Conservation (phyloP, 64 coral and sea anemone species). For the Acropora tenuis region DNA sequence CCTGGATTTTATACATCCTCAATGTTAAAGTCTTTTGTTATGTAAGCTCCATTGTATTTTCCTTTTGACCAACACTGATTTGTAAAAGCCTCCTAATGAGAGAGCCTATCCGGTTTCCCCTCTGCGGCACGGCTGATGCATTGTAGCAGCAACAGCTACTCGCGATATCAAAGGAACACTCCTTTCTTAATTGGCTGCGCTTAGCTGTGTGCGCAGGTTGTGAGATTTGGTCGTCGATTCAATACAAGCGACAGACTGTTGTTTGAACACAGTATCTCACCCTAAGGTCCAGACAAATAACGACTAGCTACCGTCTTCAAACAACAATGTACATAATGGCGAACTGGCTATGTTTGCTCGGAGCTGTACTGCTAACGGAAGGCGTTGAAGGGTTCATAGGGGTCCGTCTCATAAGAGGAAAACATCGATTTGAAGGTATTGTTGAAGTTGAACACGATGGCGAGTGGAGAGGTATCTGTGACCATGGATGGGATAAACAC, state of each 20-base stretch:
- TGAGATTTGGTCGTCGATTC: too few species aligned
- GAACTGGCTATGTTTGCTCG: neutral
- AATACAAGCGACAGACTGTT: neutral
- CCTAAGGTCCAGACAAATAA: neutral
- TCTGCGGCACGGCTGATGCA: neutral
- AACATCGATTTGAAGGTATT: slow-evolving; percentile 57
- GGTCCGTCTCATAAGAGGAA: slow-evolving; percentile 68
- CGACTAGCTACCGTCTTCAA: neutral
- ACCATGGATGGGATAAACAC: slow-evolving; percentile 63
- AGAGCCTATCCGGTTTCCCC: slow-evolving; percentile 18
- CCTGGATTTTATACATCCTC: too few species aligned
- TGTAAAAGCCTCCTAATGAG: neutral
- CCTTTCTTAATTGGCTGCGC: slow-evolving; percentile 5
- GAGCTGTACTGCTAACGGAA: slow-evolving; percentile 1
- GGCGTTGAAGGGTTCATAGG: neutral
- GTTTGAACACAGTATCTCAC: neutral
- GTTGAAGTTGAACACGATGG: slow-evolving; percentile 59
- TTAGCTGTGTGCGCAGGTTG: neutral
- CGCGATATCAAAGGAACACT: slow-evolving; percentile 5
- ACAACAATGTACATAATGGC: neutral
- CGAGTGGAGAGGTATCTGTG: slow-evolving; percentile 66
- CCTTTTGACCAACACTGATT: neutral
- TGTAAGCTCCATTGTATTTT: neutral
- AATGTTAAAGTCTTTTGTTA: neutral
- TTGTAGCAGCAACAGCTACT: neutral